These are phyloP conservation scores for Drosophila lacicola DNA, from an alignment of 2,888 invertebrate species.

Conservation along the genomic window DNA sequence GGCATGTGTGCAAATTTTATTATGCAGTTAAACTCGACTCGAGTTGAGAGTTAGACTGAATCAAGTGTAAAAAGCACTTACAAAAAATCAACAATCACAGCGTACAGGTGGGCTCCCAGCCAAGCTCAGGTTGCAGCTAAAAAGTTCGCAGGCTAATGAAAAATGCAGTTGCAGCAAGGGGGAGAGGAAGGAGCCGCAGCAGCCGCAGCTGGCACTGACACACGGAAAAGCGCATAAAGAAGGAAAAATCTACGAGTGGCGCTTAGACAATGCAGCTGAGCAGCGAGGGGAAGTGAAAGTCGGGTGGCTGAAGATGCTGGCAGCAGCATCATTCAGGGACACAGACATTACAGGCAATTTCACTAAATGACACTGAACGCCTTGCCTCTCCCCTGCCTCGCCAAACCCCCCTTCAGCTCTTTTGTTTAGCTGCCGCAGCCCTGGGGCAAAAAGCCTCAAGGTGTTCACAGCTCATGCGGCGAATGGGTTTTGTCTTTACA, in stretches of 20 bases:
- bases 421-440: conserved; percentile 58
- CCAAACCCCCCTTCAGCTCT: conserved; percentile 20
- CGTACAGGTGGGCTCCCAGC: conserved; percentile 56
- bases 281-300: not conserved
- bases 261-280: conserved; percentile 62
- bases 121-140: conserved; percentile 25
- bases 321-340: conserved; percentile 65
- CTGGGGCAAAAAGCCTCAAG: conserved; percentile 60
- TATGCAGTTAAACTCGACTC: conserved; percentile 50
- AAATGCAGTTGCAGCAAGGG: conserved; percentile 54
- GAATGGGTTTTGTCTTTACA: conserved; percentile 42
- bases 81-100: conserved; percentile 59
- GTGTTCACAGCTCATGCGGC: conserved; percentile 67
- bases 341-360: conserved; percentile 67
- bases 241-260: conserved; percentile 44
- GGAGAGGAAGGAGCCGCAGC: not conserved
- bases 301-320: conserved; percentile 22
- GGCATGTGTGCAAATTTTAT: conserved; percentile 55
- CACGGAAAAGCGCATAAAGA: conserved; percentile 60
- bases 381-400: conserved; percentile 5
- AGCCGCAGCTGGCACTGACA: conserved; percentile 50
- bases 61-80: conserved; percentile 74
- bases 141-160: conserved; percentile 68
- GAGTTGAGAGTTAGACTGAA: conserved; percentile 48
- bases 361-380: conserved; percentile 68